Evolutionary conservation across 1,140 invertebrate species (phyloP).

Genomic region (Eciton burchellii): DNA sequence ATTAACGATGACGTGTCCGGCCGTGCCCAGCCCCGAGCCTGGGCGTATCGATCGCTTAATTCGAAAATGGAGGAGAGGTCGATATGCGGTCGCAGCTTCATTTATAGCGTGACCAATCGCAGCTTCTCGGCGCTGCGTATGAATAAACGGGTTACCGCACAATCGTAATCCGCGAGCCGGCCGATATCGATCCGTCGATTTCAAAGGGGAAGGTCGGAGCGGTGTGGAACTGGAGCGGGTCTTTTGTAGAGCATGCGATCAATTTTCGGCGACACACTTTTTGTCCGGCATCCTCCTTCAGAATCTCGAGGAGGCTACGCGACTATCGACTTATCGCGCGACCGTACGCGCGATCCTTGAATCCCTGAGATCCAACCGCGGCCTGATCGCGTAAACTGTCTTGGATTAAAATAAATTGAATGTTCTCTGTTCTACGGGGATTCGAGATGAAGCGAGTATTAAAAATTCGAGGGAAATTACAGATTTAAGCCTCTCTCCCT

Average conservation of each 20-base stretch:
- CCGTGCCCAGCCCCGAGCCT: slow-evolving; percentile 43
- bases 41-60: slow-evolving; percentile 66
- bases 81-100: slow-evolving; percentile 29
- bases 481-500: too few species aligned
- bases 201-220: slow-evolving; percentile 46
- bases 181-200: slow-evolving; percentile 35
- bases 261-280: slow-evolving; percentile 54
- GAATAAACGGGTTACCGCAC: slow-evolving; percentile 45
- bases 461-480: too few species aligned
- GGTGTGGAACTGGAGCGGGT: slow-evolving; percentile 21
- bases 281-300: not conserved
- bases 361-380: too few species aligned
- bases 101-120: slow-evolving; percentile 29
- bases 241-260: slow-evolving; percentile 32
- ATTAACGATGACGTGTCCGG: slow-evolving; percentile 65
- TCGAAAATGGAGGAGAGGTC: slow-evolving; percentile 48
- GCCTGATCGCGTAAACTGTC: too few species aligned
- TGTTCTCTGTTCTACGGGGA: too few species aligned
- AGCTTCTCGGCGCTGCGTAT: slow-evolving; percentile 37
- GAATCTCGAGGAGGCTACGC: slow-evolving; percentile 1
- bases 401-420: too few species aligned
- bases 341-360: too few species aligned
- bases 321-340: not conserved
- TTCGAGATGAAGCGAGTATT: too few species aligned
- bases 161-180: slow-evolving; percentile 8